Evolutionary conservation across 2,797 vertebrate species (phyloP), one percentile per base, ranked within the genome.

Genomic region (Diplodus sargus): DNA sequence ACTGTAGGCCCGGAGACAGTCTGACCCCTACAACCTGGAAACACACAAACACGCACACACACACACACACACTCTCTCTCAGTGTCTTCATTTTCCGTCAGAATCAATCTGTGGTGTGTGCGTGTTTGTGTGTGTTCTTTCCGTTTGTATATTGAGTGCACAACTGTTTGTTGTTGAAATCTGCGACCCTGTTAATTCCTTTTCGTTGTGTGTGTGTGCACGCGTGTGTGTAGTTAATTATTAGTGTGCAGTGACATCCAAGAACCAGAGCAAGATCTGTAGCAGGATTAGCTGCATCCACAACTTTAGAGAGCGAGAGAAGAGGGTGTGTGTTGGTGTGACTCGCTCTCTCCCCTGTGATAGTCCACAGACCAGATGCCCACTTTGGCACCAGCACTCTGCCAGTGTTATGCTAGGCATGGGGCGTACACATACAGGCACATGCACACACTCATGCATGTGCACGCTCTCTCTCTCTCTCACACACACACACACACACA

Each of bases 301-400:
- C 70, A 83, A 61, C 73, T 63, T 57, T 30, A 62, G 66, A 47
- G 49, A 28, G 66, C 22, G 42, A 25, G 42, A 72, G 70, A 71
- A 34, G 48, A 28, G 28, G 10, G 22, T 56, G 58, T 64, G 14
- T 74, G 43, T 59, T 79, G 65, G 61, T 75, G 83, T 70, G 53
- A 74, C 58, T 70, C 63, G 66, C 68, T 78, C 81, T 78, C 80
- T 89, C 85, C 83, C 78, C 80, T 74, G 85, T 89, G 89, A 87
- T 84, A 69, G 85, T 90, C 86, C 78, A 81, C 83, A 76, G 86
- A 92, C 89, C 93, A 93, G 92, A 93, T 91, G 92, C 85, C 90
- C 89, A 91, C 85, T 90, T 93, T 93, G 92, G 91, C 91, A 92
- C 69, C 52, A 25, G 64, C 18, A 1, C 71, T 78, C 74, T 90